Conservation (phyloP, 2,888 invertebrate species). For the Drosophila lacicola region DNA sequence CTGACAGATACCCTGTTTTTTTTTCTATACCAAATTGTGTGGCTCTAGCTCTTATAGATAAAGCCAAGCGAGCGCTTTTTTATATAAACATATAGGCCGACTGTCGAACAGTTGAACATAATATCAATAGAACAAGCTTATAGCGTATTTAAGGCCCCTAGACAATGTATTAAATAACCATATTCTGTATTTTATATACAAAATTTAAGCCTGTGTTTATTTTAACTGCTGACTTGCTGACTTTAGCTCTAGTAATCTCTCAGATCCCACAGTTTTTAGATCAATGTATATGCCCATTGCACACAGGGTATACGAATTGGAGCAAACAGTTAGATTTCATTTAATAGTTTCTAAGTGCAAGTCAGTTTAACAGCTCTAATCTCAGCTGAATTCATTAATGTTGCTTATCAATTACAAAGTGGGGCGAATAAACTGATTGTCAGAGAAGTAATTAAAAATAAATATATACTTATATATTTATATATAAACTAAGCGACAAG, state of each 20-base stretch:
- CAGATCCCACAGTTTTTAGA: no score
- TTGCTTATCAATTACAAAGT: constrained; percentile 22
- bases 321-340: background rate
- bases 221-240: no score
- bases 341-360: background rate
- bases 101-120: no score
- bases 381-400: constrained; percentile 4
- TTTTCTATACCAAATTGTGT: background rate
- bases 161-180: no score
- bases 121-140: no score
- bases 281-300: no score
- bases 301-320: background rate
- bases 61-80: no score
- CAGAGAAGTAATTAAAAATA: constrained; percentile 3
- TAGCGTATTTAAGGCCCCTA: no score
- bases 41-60: background rate
- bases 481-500: background rate
- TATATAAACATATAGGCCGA: no score
- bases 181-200: no score
- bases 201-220: no score
- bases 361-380: constrained; percentile 9
- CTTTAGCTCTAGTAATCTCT: background rate
- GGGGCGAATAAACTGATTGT: constrained; percentile 10
- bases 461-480: background rate
- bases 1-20: background rate